Conservation (phyloP, 2,797 vertebrate genomes). For the Enteromius anoplus region DNA sequence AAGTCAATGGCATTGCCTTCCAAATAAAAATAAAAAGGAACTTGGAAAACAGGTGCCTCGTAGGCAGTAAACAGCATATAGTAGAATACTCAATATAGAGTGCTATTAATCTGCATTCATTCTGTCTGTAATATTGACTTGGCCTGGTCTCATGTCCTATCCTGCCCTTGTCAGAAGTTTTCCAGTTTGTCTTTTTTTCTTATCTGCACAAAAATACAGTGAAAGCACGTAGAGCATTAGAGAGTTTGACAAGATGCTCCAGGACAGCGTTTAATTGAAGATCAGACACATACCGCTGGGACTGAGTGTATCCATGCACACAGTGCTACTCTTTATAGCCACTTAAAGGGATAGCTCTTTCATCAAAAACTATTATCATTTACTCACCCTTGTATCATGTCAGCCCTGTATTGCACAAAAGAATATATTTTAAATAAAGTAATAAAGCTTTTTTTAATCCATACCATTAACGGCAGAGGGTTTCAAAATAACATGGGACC, state of each 20-base stretch:
- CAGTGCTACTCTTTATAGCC: background rate
- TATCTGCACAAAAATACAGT: slow-evolving; percentile 22
- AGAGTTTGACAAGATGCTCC: slow-evolving; percentile 35
- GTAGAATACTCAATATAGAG: background rate
- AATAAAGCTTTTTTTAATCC: background rate
- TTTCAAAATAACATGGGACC: background rate
- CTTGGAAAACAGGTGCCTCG: background rate
- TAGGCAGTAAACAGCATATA: background rate
- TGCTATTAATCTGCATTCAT: background rate
- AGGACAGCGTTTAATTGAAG: slow-evolving; percentile 48
- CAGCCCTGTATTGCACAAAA: background rate
- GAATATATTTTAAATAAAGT: background rate
- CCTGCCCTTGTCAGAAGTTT: slow-evolving; percentile 15
- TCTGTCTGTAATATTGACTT: background rate
- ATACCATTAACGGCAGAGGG: background rate
- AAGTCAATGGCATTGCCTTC: background rate
- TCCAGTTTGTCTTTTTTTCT: background rate
- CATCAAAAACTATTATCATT: background rate
- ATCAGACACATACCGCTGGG: slow-evolving; percentile 23
- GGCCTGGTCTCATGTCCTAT: slow-evolving; percentile 4
- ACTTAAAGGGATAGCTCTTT: background rate
- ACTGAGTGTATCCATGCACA: slow-evolving; percentile 35
- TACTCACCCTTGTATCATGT: background rate
- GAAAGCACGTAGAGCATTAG: slow-evolving; percentile 26
- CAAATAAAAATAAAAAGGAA: background rate